Percentiles rank a stretch among this genome's conserved stretches.
Evolutionary conservation across 2,888 invertebrate species (phyloP).

Genomic region (Torymus texanus): DNA sequence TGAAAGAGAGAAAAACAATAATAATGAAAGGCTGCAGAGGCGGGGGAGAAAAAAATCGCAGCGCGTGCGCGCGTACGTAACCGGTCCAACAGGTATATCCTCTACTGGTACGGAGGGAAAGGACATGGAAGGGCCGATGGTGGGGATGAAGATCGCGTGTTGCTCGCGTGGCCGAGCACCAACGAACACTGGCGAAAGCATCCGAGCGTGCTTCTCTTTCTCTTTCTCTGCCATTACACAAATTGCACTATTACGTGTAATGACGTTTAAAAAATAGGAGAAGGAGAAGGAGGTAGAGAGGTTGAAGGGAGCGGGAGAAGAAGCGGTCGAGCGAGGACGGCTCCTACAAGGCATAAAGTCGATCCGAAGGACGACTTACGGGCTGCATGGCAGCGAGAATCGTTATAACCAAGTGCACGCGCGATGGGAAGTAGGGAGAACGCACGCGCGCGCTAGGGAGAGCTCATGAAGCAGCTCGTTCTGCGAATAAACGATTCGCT

Average conservation of each 20-base stretch:
- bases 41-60: neutral
- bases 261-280: conserved; percentile 64
- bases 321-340: conserved; percentile 18
- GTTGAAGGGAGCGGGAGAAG: conserved; percentile 20
- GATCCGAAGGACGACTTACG: conserved; percentile 37
- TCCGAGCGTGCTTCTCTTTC: conserved; percentile 60
- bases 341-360: conserved; percentile 23
- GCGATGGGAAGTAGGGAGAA: neutral
- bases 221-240: conserved; percentile 66
- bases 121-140: neutral
- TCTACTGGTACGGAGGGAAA: conserved; percentile 1
- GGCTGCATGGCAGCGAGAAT: conserved; percentile 2
- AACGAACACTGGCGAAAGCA: conserved; percentile 66
- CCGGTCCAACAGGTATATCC: conserved; percentile 67
- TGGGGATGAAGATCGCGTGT: conserved; percentile 71
- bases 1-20: conserved; percentile 27
- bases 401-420: conserved; percentile 24
- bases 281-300: neutral
- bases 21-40: conserved; percentile 21
- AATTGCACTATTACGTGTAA: conserved; percentile 72
- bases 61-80: conserved; percentile 58
- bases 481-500: too few relatives aligned
- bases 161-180: conserved; percentile 73
- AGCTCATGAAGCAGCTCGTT: too few relatives aligned
- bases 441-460: neutral